Base-by-base conservation (phyloP, 2,888 invertebrate genomes). In the Scaeva pyrastri region DNA sequence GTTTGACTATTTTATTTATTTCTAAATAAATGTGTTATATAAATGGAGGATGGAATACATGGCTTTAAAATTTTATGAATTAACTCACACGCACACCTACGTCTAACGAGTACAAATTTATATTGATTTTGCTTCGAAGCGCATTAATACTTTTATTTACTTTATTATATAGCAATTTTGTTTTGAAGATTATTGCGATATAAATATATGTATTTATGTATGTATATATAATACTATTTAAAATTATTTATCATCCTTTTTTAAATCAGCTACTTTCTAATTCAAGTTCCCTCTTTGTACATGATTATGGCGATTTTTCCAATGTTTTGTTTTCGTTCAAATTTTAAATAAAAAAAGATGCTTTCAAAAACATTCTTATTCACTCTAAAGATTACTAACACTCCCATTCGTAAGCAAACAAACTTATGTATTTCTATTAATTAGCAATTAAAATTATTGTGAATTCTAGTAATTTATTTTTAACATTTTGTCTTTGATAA, bases 31-130 rank as follows among this genome's bases (percentile, higher is more conserved):
- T 66, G 21, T 52, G 39, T 66, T 68, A 70, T 85, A 80, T 85
- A 82, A 82, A 86, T 81, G 70, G 74, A 82, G 86, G 82, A 86
- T 86, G 86, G 81, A 86, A 76, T 86, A 86, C 86, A 86, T 82
- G 82, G 66, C 71, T 82, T 81, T 41, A 70, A 79, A 77, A 58
- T 73, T 50, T 56, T 56, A 72, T 73, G 76, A 76, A 52, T 23
- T n/a, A 50, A 39, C 52, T 48, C 73, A 45, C 79, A 75, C 81
- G 76, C 83, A 68, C 73, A 77, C 80, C 75, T 75, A 77, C 74
- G 60, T 70, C 85, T 80, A 85, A 73, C 62, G 81, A 85, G 74
- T 82, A 86, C 71, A 82, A 78, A 78, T 82, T 77, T 68, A 39
- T 68, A 36, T 68, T 50, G 50, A 31, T 39, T 21, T 70, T 82